phyloP scores from a whole-genome alignment of 2,113 vertebrate species.

The Podocnemis expansa region DNA sequence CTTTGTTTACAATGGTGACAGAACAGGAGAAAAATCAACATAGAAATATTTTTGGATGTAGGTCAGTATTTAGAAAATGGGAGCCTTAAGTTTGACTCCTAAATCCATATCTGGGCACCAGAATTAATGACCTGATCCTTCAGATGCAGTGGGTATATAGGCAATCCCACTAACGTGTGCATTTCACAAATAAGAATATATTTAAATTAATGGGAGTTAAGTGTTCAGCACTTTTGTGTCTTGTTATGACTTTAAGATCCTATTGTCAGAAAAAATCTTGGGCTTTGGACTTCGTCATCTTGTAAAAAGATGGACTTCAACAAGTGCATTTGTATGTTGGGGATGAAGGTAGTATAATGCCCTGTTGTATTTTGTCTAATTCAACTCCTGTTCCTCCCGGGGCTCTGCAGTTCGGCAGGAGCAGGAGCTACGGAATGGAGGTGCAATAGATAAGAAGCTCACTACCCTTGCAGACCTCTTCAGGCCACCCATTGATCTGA shows the following conservation, averaged over 20 bases:
- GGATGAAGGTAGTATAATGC: fast-evolving
- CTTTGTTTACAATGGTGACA: neutral
- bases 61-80: neutral
- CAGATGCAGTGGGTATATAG: neutral
- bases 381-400: constrained; percentile 32
- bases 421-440: constrained; percentile 96
- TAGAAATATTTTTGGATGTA: neutral
- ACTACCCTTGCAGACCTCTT: constrained; percentile 98
- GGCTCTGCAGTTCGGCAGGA: constrained; percentile 91
- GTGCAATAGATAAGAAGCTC: constrained; percentile 96
- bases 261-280: neutral
- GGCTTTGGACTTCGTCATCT: neutral
- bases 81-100: neutral
- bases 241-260: neutral
- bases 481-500: constrained; percentile 97
- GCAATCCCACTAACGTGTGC: neutral
- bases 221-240: neutral
- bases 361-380: neutral
- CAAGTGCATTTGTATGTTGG: neutral
- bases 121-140: neutral
- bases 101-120: neutral
- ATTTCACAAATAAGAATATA: neutral
- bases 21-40: neutral
- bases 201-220: neutral
- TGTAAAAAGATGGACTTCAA: neutral